Percentiles rank a stretch among this genome's conserved stretches.
These are phyloP conservation scores for Lagopus leucura DNA, from an alignment of 2,113 vertebrate genomes.

Conservation along the genomic window DNA sequence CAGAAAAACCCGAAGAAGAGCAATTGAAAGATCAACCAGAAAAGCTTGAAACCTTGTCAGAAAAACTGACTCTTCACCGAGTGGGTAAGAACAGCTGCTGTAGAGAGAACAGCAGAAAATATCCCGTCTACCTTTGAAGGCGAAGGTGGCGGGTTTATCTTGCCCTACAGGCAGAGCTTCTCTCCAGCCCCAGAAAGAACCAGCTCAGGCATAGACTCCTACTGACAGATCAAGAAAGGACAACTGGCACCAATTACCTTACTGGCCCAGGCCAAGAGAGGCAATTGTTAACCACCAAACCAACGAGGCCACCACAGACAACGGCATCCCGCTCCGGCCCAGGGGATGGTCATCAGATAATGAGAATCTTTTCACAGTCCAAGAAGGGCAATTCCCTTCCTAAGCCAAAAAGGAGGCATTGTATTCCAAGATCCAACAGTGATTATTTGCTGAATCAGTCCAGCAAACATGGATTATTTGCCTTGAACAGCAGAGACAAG, in stretches of 20 bases:
- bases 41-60: slow-evolving; percentile 38
- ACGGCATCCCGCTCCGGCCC: slow-evolving; percentile 12
- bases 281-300: not conserved
- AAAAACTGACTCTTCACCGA: not conserved
- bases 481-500: slow-evolving; percentile 10
- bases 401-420: not conserved
- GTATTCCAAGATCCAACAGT: slow-evolving; percentile 8
- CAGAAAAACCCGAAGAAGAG: slow-evolving; percentile 22
- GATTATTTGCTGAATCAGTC: not conserved
- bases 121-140: not conserved
- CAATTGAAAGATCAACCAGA: slow-evolving; percentile 9
- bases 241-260: slow-evolving; percentile 19
- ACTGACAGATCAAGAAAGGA: slow-evolving; percentile 26
- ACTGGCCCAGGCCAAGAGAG: not conserved
- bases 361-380: not conserved
- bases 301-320: not conserved
- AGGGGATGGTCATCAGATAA: not conserved
- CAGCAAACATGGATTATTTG: not conserved
- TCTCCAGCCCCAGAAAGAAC: not conserved
- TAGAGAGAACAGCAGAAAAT: not conserved
- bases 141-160: not conserved
- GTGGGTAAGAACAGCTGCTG: not conserved
- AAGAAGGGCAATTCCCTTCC: slow-evolving; percentile 39
- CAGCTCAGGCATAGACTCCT: slow-evolving; percentile 6
- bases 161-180: not conserved